Evolutionary conservation across 2,113 vertebrate species (phyloP), one percentile per base, ranked within the genome.

Genomic region (Lasiurus cinereus): DNA sequence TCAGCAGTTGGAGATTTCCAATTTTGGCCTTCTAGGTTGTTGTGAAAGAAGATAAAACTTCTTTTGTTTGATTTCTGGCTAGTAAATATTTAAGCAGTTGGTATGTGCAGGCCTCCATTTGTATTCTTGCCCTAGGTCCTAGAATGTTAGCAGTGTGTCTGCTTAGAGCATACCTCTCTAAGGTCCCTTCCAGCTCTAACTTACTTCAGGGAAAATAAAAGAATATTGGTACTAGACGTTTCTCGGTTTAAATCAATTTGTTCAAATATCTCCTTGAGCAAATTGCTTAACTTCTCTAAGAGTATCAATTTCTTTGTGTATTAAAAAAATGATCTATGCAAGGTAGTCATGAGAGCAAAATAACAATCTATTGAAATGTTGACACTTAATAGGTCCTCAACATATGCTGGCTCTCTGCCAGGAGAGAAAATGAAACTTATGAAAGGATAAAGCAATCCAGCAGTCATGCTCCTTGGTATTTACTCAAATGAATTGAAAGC

Each of bases 191-290:
- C 18, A 73, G n/a, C 9, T 72, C 36, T 76, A 80, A 54, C 8
- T 70, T 62, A 59, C 15, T 83, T 87, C 77, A 85, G 77, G 72
- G 36, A 80, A 93, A 85, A 82, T 48, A 52, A 80, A 72, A 84
- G 39, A 91, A 59, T 29, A 82, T 16, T 78, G 29, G n/a, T 50
- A 59, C 16, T 74, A 87, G 19, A 78, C 3, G 6, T 13, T 66
- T 88, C 64, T 89, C 43, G 46, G n/a, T 22, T 73, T 78, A 73
- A 90, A 56, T 87, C 43, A 87, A 7, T 54, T 92, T 94, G 27
- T 74, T 94, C 33, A 64, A 72, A 80, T 90, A 22, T 77, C 67
- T 84, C 22, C 33, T 77, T 83, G 12, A 62, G 14, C 21, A 91
- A 80, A 87, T 24, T 90, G 50, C 6, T 90, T 52, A 73, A 27